Conservation (phyloP, 1,140 invertebrate genomes). For the Drosophila kikkawai region DNA sequence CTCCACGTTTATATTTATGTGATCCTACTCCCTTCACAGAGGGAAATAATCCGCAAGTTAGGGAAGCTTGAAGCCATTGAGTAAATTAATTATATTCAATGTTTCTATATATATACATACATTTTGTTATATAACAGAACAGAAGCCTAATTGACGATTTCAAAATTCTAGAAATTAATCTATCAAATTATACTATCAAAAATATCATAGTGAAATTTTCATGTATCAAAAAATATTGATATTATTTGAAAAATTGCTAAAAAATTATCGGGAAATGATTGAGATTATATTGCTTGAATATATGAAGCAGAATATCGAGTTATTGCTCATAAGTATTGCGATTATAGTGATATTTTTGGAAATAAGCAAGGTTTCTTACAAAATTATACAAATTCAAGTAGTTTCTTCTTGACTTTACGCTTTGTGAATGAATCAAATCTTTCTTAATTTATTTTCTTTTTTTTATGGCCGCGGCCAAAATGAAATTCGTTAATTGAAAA, state of each 20-base stretch:
- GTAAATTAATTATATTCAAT: background rate
- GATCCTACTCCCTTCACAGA: background rate
- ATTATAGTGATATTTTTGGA: background rate
- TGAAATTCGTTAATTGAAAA: constrained; percentile 44
- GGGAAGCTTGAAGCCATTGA: background rate
- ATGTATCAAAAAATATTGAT: background rate
- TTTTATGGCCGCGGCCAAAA: constrained; percentile 1
- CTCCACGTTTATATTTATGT: constrained; percentile 30
- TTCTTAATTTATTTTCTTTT: background rate
- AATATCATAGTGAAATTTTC: background rate
- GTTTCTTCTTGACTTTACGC: background rate
- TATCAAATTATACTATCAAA: background rate
- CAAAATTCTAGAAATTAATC: background rate
- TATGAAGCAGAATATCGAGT: background rate
- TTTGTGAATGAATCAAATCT: background rate
- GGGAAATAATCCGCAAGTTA: constrained; percentile 2
- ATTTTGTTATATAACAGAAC: background rate
- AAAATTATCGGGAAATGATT: background rate
- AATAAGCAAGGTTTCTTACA: background rate
- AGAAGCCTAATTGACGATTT: background rate
- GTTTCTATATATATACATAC: background rate
- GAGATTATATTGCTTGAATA: background rate
- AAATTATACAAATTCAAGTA: background rate
- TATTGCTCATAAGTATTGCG: background rate
- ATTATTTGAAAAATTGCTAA: background rate